Evolutionary conservation across 2,797 vertebrate species (phyloP).

Genomic region (Hoplostethus atlanticus): DNA sequence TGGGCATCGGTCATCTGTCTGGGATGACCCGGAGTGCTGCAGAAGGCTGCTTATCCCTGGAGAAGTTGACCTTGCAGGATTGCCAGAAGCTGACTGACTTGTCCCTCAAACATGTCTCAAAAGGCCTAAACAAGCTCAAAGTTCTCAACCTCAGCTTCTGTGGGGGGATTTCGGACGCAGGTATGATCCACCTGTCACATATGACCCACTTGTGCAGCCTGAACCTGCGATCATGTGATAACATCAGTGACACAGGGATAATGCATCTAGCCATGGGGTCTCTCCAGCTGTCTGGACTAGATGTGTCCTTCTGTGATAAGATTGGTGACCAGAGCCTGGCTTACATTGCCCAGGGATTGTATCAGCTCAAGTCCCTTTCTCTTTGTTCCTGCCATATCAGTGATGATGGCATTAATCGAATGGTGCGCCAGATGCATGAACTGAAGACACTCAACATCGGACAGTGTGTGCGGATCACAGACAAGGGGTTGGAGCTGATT

Average conservation of each 20-base stretch:
- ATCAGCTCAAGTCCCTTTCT: conserved; percentile 95
- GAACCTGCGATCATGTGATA: conserved; percentile 96
- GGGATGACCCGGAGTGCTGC: conserved; percentile 98
- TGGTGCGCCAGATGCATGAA: conserved; percentile 98
- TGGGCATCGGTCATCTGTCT: conserved; percentile 96
- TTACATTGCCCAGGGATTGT: conserved; percentile 96
- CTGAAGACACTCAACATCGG: conserved; percentile 98
- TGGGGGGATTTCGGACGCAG: conserved; percentile 96
- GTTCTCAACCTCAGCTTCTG: conserved; percentile 99
- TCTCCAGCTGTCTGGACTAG: conserved; percentile 92
- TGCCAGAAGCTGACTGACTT: conserved; percentile 98
- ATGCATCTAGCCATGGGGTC: conserved; percentile 99
- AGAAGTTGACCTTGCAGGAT: conserved; percentile 97
- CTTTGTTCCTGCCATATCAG: conserved; percentile 98
- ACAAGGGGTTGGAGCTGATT: conserved; percentile 98
- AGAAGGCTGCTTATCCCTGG: conserved; percentile 95
- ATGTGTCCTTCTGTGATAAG: conserved; percentile 98
- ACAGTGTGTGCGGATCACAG: conserved; percentile 97
- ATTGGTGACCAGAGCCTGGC: conserved; percentile 98
- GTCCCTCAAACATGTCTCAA: conserved; percentile 95
- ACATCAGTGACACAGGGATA: conserved; percentile 98
- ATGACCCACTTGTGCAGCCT: conserved; percentile 96
- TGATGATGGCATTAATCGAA: conserved; percentile 96
- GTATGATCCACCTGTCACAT: conserved; percentile 97
- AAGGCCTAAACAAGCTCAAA: conserved; percentile 93